Evolutionary conservation across 2,113 vertebrate species (phyloP).

Genomic region (Rousettus leschenaultii): DNA sequence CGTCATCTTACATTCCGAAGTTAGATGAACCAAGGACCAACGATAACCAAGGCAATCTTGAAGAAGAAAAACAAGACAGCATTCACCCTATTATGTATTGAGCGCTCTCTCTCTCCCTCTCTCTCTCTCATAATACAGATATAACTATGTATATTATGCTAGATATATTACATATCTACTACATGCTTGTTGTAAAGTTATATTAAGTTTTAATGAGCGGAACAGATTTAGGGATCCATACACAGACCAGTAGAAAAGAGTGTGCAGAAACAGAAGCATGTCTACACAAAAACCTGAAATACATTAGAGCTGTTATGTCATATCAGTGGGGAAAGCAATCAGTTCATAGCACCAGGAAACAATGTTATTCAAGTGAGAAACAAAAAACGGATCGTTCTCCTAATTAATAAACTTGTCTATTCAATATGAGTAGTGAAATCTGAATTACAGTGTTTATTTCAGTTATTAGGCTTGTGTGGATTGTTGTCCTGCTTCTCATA

Average conservation of each 20-base stretch:
- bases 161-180: too few relatives aligned
- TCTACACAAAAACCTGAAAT: neutral
- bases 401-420: neutral
- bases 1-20: neutral
- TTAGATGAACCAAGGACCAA: neutral
- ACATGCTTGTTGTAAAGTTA: neutral
- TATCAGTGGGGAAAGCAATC: neutral
- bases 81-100: neutral
- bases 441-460: neutral
- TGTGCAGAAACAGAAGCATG: neutral
- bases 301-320: neutral
- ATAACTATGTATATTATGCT: neutral
- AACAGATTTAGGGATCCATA: neutral
- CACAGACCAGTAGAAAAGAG: neutral
- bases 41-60: neutral
- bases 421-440: neutral
- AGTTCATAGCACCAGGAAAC: neutral
- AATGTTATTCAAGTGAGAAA: neutral
- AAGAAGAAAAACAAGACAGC: neutral
- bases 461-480: neutral
- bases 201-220: neutral
- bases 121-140: too few relatives aligned
- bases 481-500: neutral
- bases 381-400: neutral
- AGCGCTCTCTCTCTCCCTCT: too few relatives aligned